A percentile compares a stretch with the other conserved stretches of the same genome.
These are phyloP conservation scores for Gopherus flavomarginatus DNA, from an alignment of 2,113 vertebrate species.

Conservation along the genomic window DNA sequence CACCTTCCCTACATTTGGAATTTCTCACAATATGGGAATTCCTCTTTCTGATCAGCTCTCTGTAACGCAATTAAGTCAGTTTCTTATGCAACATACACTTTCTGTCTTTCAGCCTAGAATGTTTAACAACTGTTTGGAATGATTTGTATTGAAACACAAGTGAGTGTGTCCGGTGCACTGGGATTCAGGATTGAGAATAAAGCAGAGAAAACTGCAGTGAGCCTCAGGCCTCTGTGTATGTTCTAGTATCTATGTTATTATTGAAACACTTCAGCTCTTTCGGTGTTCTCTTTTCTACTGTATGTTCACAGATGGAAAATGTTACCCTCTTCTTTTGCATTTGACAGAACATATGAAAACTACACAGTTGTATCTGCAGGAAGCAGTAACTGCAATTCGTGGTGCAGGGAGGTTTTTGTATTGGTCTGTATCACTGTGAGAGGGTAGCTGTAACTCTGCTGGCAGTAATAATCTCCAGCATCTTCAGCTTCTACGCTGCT, in stretches of 20 bases:
- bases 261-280: background rate
- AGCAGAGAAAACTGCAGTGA: background rate
- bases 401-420: background rate
- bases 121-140: background rate
- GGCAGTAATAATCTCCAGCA: background rate
- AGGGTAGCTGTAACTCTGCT: background rate
- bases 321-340: background rate
- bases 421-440: background rate
- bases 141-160: background rate
- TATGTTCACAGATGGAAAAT: background rate
- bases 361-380: background rate
- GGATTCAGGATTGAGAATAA: background rate
- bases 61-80: background rate
- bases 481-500: background rate
- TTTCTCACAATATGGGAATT: background rate
- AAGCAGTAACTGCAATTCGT: background rate
- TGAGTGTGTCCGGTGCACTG: background rate
- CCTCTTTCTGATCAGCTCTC: background rate
- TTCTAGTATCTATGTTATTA: background rate
- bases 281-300: background rate
- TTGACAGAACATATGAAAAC: background rate
- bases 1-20: background rate
- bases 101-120: no score
- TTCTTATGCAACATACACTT: background rate
- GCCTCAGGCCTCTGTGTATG: background rate